Evolutionary conservation across 2,797 vertebrate species (phyloP).

Genomic region (Sorex maritimensis): DNA sequence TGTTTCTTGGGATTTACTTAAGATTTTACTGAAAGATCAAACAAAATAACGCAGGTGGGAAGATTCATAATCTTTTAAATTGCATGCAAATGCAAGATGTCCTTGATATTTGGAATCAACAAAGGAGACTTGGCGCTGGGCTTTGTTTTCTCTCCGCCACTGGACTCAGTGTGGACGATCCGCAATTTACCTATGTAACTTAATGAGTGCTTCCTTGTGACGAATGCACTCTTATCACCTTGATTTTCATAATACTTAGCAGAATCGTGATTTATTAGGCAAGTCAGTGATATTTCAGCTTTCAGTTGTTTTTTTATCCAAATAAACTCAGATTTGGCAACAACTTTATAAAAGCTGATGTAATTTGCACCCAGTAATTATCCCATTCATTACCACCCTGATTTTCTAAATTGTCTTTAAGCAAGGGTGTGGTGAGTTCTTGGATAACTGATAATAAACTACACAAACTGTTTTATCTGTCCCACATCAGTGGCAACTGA

Average conservation of each 20-base stretch:
- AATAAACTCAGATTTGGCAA: conserved; percentile 55
- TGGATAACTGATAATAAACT: conserved; percentile 45
- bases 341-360: conserved; percentile 62
- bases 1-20: conserved; percentile 60
- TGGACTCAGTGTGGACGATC: conserved; percentile 49
- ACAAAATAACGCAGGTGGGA: conserved; percentile 38
- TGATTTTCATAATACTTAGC: conserved; percentile 58
- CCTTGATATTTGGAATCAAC: conserved; percentile 37
- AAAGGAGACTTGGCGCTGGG: background rate
- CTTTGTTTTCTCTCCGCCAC: conserved; percentile 12
- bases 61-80: conserved; percentile 62
- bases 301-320: conserved; percentile 79
- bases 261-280: conserved; percentile 61
- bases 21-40: conserved; percentile 1
- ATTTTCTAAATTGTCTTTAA: conserved; percentile 78
- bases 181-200: conserved; percentile 74
- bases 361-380: conserved; percentile 76
- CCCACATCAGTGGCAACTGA: background rate
- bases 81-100: conserved; percentile 44
- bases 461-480: conserved; percentile 61
- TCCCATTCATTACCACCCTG: conserved; percentile 64
- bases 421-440: conserved; percentile 76
- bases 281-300: conserved; percentile 65
- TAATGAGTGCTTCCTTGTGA: conserved; percentile 76
- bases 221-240: conserved; percentile 61